Evolutionary conservation across 2,888 invertebrate genomes (phyloP), one percentile per base, ranked within the genome.

Genomic region (Bombyx huttoni): DNA sequence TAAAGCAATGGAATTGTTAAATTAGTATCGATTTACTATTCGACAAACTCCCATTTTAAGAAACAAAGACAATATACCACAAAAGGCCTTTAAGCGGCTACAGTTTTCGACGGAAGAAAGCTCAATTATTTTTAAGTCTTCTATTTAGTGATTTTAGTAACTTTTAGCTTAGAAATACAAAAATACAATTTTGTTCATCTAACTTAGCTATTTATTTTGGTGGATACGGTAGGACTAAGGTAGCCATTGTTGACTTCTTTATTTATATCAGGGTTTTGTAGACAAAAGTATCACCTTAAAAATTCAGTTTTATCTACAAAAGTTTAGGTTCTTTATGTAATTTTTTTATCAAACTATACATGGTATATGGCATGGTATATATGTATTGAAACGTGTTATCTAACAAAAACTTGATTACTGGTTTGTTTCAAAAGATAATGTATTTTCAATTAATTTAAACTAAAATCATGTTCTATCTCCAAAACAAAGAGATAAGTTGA

Each of bases 121-220:
- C 79, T 79, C 79, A 79, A 78, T 69, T 76, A 68, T 51, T 47
- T 54, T 49, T 65, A 64, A 62, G 62, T 60, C 63, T 59, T 52
- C 54, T 50, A 54, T 47, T 62, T 70, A 69, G 65, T 65, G 63
- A 67, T 67, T 64, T 58, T 75, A 72, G 61, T 75, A 75, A 75
- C 68, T 73, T 70, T 70, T 68, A 51, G 62, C 63, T 54, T 55
- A 57, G 40, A 40, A 40, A 12, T 40, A 12, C 50, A 56, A 54
- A 55, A 60, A 40, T 53, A 13, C 56, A 51, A 53, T 52, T 53
- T 46, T 34, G 8, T 54, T 58, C 35, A 54, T 56, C 51, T 58
- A 51, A 58, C 50, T 56, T 60, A 61, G 58, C 58, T 63, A 60
- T 63, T 65, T 57, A 56, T 52, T 51, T 35, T 50, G 60, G 54